Evolutionary conservation across 2,113 vertebrate genomes (phyloP).

Genomic region (Sinocyclocheilus rhinocerous): DNA sequence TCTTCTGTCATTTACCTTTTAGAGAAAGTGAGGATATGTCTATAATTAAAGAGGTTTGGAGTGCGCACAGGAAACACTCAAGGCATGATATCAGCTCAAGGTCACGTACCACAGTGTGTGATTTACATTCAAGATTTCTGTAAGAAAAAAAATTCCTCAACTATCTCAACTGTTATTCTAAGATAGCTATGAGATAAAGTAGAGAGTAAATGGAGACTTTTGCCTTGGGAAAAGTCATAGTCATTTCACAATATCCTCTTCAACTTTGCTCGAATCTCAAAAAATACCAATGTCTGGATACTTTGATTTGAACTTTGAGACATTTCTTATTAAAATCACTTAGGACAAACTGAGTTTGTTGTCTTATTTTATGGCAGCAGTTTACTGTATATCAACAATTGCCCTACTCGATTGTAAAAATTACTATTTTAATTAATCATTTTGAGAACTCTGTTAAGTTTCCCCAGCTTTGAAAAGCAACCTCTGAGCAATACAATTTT

Average conservation of each 20-base stretch:
- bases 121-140: background rate
- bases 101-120: constrained; percentile 57
- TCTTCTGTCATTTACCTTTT: constrained; percentile 71
- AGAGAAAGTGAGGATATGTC: constrained; percentile 51
- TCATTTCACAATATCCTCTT: background rate
- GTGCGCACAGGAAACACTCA: constrained; percentile 45
- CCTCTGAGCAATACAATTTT: background rate
- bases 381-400: background rate
- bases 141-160: background rate
- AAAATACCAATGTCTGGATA: background rate
- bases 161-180: background rate
- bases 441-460: background rate
- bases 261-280: background rate
- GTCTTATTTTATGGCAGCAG: background rate
- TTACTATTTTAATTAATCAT: background rate
- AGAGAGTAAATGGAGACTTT: background rate
- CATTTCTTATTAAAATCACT: background rate
- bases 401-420: background rate
- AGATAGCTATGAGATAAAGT: background rate
- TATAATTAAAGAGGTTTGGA: constrained; percentile 50
- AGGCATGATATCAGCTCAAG: constrained; percentile 54
- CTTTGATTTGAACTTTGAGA: background rate
- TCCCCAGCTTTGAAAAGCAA: background rate
- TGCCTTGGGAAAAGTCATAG: background rate
- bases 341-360: background rate